Percentiles rank a stretch among this genome's conserved stretches.
These are phyloP conservation scores for Heliconius ismenius DNA, from an alignment of 2,888 invertebrate species.

Conservation along the genomic window DNA sequence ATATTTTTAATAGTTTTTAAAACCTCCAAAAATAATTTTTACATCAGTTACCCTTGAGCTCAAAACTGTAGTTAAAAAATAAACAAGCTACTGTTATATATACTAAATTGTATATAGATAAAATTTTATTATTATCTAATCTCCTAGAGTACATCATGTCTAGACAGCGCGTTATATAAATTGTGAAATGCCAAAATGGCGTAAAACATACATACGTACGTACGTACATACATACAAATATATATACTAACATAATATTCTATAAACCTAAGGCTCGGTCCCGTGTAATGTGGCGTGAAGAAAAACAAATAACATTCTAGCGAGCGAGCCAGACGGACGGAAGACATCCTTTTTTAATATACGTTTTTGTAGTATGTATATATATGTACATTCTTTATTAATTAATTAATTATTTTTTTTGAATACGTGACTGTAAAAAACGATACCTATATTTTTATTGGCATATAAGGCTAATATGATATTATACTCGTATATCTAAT, in stretches of 20 bases:
- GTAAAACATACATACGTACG: conserved; percentile 4
- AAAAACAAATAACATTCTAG: conserved; percentile 26
- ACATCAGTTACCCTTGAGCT: too few species aligned
- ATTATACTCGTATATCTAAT: too few species aligned
- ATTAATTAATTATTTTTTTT: neutral
- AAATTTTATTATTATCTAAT: too few species aligned
- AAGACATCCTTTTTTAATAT: conserved; percentile 8
- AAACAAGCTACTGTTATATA: neutral
- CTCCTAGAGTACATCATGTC: conserved; percentile 12
- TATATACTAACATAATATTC: conserved; percentile 10
- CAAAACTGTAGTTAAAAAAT: too few species aligned
- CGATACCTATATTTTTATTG: too few species aligned
- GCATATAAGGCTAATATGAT: too few species aligned
- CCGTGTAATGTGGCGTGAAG: conserved; percentile 25
- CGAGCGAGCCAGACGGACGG: conserved; percentile 22
- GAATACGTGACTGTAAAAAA: too few species aligned
- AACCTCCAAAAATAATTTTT: too few species aligned
- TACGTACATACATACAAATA: conserved; percentile 1
- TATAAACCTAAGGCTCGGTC: conserved; percentile 9
- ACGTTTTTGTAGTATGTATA: neutral
- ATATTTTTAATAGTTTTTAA: too few species aligned
- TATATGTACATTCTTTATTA: neutral
- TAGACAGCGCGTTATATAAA: conserved; percentile 16
- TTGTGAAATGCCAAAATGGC: conserved; percentile 12
- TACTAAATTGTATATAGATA: neutral